Conservation (phyloP, 2,113 vertebrate genomes). For the Capricornis sumatraensis region DNA sequence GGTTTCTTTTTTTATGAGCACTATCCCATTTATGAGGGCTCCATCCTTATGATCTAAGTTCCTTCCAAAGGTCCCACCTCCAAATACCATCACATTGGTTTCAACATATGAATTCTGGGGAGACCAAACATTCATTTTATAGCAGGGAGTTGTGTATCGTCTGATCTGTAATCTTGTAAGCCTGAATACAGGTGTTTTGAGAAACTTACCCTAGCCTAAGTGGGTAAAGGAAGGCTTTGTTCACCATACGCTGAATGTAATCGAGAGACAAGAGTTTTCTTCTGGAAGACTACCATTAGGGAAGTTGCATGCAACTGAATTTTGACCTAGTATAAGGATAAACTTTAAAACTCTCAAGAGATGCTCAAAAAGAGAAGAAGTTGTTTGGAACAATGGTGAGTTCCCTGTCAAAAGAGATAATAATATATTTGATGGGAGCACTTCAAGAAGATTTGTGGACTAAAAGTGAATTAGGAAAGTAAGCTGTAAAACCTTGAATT, state of each 20-base stretch:
- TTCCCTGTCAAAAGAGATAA: background rate
- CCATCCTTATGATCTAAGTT: background rate
- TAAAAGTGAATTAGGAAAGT: background rate
- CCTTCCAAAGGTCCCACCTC: background rate
- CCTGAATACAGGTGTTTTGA: background rate
- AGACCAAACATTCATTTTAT: background rate
- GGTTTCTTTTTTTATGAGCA: background rate
- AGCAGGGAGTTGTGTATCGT: background rate
- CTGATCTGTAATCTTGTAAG: background rate
- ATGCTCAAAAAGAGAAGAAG: background rate
- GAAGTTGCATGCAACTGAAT: background rate
- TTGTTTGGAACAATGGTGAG: background rate
- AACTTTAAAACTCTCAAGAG: background rate
- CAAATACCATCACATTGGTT: background rate
- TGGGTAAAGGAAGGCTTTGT: background rate
- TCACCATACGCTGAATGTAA: background rate
- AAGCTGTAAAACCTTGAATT: background rate
- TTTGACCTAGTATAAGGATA: background rate
- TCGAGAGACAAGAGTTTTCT: background rate
- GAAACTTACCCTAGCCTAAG: background rate
- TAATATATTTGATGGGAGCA: background rate
- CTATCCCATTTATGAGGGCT: background rate
- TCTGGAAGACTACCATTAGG: background rate
- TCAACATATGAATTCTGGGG: background rate
- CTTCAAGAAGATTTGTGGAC: background rate